Conservation (phyloP, 2,113 vertebrate species). For the Eonycteris spelaea region DNA sequence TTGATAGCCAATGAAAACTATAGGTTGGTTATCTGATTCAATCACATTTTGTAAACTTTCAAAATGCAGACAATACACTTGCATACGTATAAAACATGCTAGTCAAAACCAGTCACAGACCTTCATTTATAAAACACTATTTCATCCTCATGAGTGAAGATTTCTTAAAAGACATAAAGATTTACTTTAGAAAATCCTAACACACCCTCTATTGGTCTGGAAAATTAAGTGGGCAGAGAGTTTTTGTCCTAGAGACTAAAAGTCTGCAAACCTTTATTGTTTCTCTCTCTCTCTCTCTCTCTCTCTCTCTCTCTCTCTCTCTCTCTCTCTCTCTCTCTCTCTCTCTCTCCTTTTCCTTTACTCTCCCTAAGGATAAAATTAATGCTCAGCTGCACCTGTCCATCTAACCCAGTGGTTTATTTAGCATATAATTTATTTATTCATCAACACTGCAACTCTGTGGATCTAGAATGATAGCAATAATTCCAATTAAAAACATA, state of each 20-base stretch:
- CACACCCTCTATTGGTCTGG: slow-evolving; percentile 51
- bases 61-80: background rate
- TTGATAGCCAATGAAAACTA: background rate
- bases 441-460: background rate
- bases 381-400: slow-evolving; percentile 31
- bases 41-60: background rate
- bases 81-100: background rate
- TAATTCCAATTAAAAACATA: slow-evolving; percentile 55
- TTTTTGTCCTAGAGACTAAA: slow-evolving; percentile 4
- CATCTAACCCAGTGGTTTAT: slow-evolving; percentile 33
- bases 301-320: background rate
- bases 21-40: background rate
- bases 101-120: background rate
- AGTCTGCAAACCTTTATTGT: background rate
- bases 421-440: slow-evolving; percentile 52
- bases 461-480: slow-evolving; percentile 14
- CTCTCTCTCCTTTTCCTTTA: background rate
- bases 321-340: background rate
- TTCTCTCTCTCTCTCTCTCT: background rate
- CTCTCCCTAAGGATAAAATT: slow-evolving; percentile 4
- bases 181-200: slow-evolving; percentile 44
- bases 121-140: slow-evolving; percentile 7
- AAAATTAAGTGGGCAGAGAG: slow-evolving; percentile 58
- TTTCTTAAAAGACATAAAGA: slow-evolving; percentile 46
- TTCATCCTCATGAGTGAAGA: background rate